Percentiles rank a stretch among this genome's conserved stretches.
Conservation (phyloP, 2,888 invertebrate genomes). For the Leucophenga maculata region DNA sequence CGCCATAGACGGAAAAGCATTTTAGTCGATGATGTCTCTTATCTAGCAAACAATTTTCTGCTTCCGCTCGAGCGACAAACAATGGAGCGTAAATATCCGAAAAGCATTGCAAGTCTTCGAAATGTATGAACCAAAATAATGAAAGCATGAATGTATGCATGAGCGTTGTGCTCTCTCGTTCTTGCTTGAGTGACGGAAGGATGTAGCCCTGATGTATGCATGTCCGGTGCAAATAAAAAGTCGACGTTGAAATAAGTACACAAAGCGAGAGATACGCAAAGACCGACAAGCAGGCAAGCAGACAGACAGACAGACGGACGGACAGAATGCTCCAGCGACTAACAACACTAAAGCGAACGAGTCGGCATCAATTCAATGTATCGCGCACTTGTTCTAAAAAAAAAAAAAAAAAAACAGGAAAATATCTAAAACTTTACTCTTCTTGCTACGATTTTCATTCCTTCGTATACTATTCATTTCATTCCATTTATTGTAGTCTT, state of each 20-base stretch:
- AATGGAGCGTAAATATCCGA: conserved; percentile 65
- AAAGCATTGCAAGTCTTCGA: conserved; percentile 45
- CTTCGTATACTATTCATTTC: too few relatives aligned
- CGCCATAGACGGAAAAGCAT: conserved; percentile 49
- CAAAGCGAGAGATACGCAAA: not conserved
- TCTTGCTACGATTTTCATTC: too few relatives aligned
- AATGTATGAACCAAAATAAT: conserved; percentile 43
- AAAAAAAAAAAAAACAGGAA: not conserved
- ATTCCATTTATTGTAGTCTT: not conserved
- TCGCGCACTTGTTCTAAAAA: not conserved
- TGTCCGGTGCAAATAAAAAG: conserved; percentile 57
- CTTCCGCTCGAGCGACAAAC: conserved; percentile 66
- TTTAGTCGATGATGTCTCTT: conserved; percentile 56
- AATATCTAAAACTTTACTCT: too few relatives aligned
- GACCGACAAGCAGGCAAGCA: conserved; percentile 27
- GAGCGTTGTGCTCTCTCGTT: not conserved
- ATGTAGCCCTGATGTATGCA: conserved; percentile 51
- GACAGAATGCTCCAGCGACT: not conserved
- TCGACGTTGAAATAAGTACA: conserved; percentile 22
- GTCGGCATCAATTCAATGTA: not conserved
- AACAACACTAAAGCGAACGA: conserved; percentile 29
- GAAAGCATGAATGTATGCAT: conserved; percentile 17
- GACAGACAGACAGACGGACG: not conserved
- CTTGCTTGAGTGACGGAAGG: conserved; percentile 11
- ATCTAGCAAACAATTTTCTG: conserved; percentile 65